Base-by-base conservation (phyloP, 2,113 vertebrate genomes). In the Syngnathus scovelli region DNA sequence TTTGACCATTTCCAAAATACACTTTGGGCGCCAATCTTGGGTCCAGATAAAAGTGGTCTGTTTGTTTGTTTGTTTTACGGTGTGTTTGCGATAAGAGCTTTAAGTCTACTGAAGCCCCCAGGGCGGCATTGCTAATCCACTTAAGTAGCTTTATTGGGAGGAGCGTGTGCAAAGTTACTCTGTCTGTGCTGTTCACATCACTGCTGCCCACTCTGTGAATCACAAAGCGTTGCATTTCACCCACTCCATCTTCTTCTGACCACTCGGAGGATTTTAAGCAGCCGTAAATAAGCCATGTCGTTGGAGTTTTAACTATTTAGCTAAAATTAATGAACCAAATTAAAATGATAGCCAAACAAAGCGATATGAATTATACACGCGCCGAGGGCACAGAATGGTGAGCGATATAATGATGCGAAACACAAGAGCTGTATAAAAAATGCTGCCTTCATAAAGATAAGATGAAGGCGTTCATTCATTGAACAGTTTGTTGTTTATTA, bases 111-210 rank as follows among this genome's bases (percentile, higher is more conserved):
- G 61, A 87, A 75, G 76, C 74, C 85, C 80, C 67, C 61, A 55
- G 82, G 85, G 77, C 71, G 78, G 75, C 83, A 85, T 80, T 77
- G 77, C 80, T 85, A 90, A 88, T 87, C 85, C 85, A 88, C 82
- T 88, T 80, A 86, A 87, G 78, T 80, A 77, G 81, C 70, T 87
- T 86, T 89, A 81, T 84, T 85, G 79, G 79, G 78, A 82, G 76
- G 67, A 85, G 78, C 67, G 37, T 84, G 80, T 78, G 75, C 74
- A 79, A 79, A 83, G 77, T 83, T 75, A 66, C 73, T 80, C 81
- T 85, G 84, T 83, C 79, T 87, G 82, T 75, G 83, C 75, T 75
- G 74, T 71, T 87, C 78, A 86, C 80, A 83, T 87, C 88, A 89
- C 74, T 66, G 81, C 68, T 81, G 71, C 76, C 74, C 83, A 85